A percentile compares a stretch with the other conserved stretches of the same genome.
Evolutionary conservation across 2,888 invertebrate genomes (phyloP).

Genomic region (Gryllus longicercus): DNA sequence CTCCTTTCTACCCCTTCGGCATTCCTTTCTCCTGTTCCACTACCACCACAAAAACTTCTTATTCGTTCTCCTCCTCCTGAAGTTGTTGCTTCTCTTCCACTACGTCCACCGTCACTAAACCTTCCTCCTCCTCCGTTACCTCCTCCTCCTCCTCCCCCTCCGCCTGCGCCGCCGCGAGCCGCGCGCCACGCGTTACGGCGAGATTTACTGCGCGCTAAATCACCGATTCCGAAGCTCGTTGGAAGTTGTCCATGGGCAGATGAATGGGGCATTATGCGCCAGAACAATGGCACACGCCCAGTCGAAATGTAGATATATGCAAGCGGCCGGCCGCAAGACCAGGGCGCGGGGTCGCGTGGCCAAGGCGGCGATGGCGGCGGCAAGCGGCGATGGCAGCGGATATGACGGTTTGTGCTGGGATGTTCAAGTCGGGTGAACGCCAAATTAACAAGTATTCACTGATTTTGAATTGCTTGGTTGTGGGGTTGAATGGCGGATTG

Average conservation of each 20-base stretch:
- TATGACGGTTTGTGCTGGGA: background rate
- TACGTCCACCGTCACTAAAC: background rate
- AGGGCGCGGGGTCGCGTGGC: background rate
- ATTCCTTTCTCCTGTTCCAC: no score
- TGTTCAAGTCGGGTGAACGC: no score
- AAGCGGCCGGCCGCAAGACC: background rate
- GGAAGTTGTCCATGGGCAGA: conserved; percentile 8
- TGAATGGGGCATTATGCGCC: conserved; percentile 17
- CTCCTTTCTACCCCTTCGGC: no score
- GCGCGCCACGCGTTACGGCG: background rate
- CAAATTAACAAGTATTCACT: no score
- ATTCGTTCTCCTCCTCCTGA: no score
- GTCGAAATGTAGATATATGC: conserved; percentile 17
- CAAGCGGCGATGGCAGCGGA: background rate
- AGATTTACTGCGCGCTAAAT: background rate
- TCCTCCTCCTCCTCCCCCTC: background rate
- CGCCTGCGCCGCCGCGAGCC: background rate
- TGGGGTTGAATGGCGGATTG: no score
- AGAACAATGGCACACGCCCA: conserved; percentile 7
- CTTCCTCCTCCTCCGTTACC: background rate
- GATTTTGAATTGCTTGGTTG: no score
- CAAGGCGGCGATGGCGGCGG: background rate
- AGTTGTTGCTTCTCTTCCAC: no score
- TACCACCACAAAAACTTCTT: no score
- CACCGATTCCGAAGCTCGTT: conserved; percentile 8